These are phyloP conservation scores for Pristis pectinata DNA, from an alignment of 2,797 vertebrate species.

Conservation along the genomic window DNA sequence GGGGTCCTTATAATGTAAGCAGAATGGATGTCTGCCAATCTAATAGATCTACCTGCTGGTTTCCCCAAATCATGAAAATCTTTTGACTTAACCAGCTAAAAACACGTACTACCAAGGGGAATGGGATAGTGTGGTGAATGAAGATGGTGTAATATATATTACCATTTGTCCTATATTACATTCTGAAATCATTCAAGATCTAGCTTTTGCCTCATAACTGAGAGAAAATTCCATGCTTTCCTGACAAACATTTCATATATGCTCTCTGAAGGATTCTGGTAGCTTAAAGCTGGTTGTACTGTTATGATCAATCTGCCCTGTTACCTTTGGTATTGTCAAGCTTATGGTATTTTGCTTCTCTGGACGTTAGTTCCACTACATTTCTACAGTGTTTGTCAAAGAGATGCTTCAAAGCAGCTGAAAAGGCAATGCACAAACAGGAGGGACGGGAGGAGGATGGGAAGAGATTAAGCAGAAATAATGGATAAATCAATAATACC, in stretches of 20 bases:
- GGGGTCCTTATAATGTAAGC: neutral
- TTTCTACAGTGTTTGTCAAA: neutral
- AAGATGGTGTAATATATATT: neutral
- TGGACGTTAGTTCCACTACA: neutral
- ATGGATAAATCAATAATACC: neutral
- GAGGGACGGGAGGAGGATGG: neutral
- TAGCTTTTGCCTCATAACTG: neutral
- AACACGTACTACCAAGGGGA: neutral
- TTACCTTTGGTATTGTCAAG: neutral
- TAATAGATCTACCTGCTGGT: neutral
- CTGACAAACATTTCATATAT: neutral
- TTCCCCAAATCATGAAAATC: neutral
- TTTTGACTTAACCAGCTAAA: neutral
- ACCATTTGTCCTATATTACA: neutral
- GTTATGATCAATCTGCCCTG: neutral
- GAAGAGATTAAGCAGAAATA: neutral
- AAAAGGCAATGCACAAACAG: neutral
- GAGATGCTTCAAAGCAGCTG: neutral
- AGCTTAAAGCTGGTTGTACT: neutral
- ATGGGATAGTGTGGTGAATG: neutral
- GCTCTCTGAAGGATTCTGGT: neutral
- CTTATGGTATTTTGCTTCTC: neutral
- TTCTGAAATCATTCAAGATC: neutral
- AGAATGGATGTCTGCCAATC: neutral
- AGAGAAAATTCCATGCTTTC: neutral